These are phyloP conservation scores for Coracopsis vasa DNA, from an alignment of 2,113 vertebrate species.

Conservation along the genomic window DNA sequence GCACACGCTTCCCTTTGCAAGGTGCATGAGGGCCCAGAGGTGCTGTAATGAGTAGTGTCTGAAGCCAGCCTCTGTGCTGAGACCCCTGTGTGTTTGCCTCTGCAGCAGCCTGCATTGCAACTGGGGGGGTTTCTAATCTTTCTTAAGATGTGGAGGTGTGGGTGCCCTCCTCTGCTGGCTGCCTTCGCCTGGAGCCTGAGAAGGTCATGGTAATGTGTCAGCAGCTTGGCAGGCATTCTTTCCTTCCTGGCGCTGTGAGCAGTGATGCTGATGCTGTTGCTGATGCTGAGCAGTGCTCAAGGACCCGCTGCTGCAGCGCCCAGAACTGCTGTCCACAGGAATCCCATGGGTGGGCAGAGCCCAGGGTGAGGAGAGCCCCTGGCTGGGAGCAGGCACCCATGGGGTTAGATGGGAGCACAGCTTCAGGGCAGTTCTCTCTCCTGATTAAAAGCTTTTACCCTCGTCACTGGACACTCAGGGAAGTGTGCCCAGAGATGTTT, in stretches of 20 bases:
- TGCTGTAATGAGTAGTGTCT: not conserved
- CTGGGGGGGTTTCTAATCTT: not conserved
- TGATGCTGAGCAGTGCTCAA: rapidly evolving
- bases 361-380: not conserved
- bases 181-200: not conserved
- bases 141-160: not conserved
- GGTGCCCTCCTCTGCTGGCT: not conserved
- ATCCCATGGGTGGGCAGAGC: not conserved
- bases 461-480: not conserved
- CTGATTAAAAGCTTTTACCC: not conserved
- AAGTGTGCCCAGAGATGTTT: not conserved
- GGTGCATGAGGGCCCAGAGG: not conserved
- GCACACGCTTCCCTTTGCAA: not conserved
- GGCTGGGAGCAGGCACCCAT: not conserved
- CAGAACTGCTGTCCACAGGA: not conserved
- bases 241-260: not conserved
- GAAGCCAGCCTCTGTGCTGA: not conserved
- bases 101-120: not conserved
- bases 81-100: not conserved
- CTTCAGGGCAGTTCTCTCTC: not conserved
- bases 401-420: not conserved
- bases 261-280: rapidly evolving
- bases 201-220: rapidly evolving
- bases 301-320: rapidly evolving
- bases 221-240: rapidly evolving